A percentile compares a stretch with the other conserved stretches of the same genome.
Conservation (phyloP, 1,140 invertebrate species). For the Branchinecta lindahli region DNA sequence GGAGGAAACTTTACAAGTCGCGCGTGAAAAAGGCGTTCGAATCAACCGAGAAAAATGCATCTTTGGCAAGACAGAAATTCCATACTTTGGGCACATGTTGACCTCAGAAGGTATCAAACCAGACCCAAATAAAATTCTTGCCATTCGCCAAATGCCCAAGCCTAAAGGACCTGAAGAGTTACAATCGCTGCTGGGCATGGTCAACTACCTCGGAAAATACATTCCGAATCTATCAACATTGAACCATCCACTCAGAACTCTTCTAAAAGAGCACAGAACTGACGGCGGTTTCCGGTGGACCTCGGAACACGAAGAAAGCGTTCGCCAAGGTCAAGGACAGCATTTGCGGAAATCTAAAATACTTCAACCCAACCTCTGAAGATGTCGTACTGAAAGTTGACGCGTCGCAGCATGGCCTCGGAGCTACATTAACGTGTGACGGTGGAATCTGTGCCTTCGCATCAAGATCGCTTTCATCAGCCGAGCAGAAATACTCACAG, state of each 20-base stretch:
- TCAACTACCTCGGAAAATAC: conserved; percentile 17
- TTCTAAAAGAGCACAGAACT: conserved; percentile 10
- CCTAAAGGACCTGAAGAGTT: conserved; percentile 20
- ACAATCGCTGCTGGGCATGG: conserved; percentile 18
- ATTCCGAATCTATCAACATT: conserved; percentile 20
- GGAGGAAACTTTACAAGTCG: conserved; percentile 8
- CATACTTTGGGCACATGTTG: conserved; percentile 26
- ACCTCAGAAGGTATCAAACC: conserved; percentile 22
- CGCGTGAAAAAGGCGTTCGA: conserved; percentile 4
- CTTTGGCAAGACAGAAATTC: conserved; percentile 25
- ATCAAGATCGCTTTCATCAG: conserved; percentile 30
- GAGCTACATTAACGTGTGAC: conserved; percentile 30
- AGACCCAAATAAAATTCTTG: conserved; percentile 22
- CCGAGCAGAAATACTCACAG: conserved; percentile 35
- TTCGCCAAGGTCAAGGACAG: conserved; percentile 4
- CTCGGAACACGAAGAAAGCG: conserved; percentile 3
- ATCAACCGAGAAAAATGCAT: conserved; percentile 27
- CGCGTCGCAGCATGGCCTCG: conserved; percentile 27
- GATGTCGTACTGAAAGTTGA: conserved; percentile 19
- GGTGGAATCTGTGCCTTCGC: conserved; percentile 32
- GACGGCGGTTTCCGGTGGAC: conserved; percentile 7
- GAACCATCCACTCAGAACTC: conserved; percentile 15
- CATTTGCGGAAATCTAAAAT: conserved; percentile 9
- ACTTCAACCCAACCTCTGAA: conserved; percentile 8
- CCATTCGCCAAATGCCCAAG: conserved; percentile 20